Conservation (phyloP, 37 sponge, comb jelly and placozoan genomes). For the Cliona cf. orientalis region DNA sequence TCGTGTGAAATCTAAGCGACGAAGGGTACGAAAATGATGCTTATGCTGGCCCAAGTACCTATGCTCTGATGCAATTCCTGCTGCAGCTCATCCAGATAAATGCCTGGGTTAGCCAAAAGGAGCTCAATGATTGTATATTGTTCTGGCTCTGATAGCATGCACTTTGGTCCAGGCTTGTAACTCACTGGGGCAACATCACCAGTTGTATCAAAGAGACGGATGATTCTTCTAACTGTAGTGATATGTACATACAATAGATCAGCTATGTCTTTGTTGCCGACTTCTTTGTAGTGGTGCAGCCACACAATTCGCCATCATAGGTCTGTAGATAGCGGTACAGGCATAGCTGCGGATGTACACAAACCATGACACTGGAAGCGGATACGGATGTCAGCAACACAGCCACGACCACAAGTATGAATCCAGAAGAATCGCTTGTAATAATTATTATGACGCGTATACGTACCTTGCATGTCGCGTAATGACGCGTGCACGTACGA, state of each 20-base stretch:
- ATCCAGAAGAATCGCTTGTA: too few relatives aligned
- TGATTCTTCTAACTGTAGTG: slow-evolving; percentile 14
- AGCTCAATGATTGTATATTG: background rate
- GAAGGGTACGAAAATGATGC: slow-evolving; percentile 25
- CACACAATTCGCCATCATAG: slow-evolving; percentile 37
- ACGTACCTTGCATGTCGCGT: too few relatives aligned
- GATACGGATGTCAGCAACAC: too few relatives aligned
- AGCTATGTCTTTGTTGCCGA: slow-evolving; percentile 14
- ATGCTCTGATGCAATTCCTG: background rate
- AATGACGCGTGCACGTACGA: too few relatives aligned
- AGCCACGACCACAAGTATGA: too few relatives aligned
- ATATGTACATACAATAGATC: slow-evolving; percentile 2
- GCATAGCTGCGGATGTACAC: too few relatives aligned
- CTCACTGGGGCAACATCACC: slow-evolving; percentile 18
- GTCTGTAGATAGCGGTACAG: slow-evolving; percentile 7
- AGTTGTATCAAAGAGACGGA: background rate
- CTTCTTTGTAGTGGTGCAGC: slow-evolving; percentile 2
- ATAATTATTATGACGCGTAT: too few relatives aligned
- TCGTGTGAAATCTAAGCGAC: slow-evolving; percentile 20
- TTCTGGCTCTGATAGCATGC: background rate
- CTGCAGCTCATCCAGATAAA: slow-evolving; percentile 30
- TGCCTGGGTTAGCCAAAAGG: slow-evolving; percentile 20
- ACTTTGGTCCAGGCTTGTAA: background rate
- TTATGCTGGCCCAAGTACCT: slow-evolving; percentile 1
- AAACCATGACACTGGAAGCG: too few relatives aligned